Evolutionary conservation across 2,113 vertebrate species (phyloP), one percentile per base, ranked within the genome.

Genomic region (Anarrhichthys ocellatus): DNA sequence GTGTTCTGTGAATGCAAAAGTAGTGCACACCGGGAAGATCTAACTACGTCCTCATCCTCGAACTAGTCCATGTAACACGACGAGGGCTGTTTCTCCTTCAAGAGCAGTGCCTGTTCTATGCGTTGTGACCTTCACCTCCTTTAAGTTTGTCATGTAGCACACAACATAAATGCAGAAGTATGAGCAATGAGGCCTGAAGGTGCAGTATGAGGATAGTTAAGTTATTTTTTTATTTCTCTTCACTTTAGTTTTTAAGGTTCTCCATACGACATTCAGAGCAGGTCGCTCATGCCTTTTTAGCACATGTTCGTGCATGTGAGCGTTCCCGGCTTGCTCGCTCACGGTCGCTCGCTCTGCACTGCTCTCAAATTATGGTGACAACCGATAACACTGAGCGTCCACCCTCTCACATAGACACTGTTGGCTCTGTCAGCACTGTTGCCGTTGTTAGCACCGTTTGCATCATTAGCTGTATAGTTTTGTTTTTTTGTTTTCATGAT

Each of bases 1-100:
- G 27, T 68, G 3, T 52, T 61, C 22, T 76, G 22, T 81, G 24
- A 50, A 56, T 44, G 58, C 38, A 54, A 63, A 36, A 36, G 18
- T 44, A 68, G 46, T 13, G 42, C 73, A 70, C 29, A 29, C 22
- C 36, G 15, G 40, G 59, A n/a, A 58, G 63, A 77, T 74, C 7
- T 34, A 34, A n/a, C 22, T 4, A 32, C 34, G 52, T 17, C 52
- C 54, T 22, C 38, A 6, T 2, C 22, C 17, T 15, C 14, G 32
- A 5, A 34, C 32, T 34, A 52, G 46, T 42, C 10, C 36, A 27
- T 61, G 17, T n/a, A 48, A 63, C 68, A 1, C 54, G 24, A 4
- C 10, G 6, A 29, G 4, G 2, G 3, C 18, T 67, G 64, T 69
- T 44, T 52, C 17, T 9, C n/a, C 27, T 66, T 36, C 27, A 13